Conservation (phyloP, 2,113 vertebrate genomes). For the Alouatta palliata region DNA sequence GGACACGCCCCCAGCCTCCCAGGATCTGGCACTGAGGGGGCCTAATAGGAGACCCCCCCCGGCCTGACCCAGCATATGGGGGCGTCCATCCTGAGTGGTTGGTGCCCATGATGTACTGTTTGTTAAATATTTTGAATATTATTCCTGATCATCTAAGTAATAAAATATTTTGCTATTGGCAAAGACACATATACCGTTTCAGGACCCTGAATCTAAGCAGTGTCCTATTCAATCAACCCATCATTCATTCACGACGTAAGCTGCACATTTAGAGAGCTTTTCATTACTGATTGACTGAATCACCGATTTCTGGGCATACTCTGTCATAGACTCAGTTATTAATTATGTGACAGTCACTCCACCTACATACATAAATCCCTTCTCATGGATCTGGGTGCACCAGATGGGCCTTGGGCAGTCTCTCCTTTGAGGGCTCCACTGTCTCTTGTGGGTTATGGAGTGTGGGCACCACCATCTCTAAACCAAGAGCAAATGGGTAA, state of each 20-base stretch:
- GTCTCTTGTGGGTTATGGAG: background rate
- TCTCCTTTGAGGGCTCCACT: background rate
- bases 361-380: background rate
- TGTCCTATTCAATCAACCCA: background rate
- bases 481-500: background rate
- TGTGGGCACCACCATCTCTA: background rate
- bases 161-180: background rate
- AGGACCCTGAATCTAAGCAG: background rate
- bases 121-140: constrained; percentile 21
- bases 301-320: background rate
- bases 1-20: fast-evolving
- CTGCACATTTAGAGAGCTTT: background rate
- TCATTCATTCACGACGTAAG: background rate
- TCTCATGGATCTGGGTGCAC: background rate
- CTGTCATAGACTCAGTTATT: background rate
- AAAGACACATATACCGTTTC: background rate
- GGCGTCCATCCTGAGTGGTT: background rate
- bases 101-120: background rate
- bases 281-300: background rate
- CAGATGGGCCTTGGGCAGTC: background rate
- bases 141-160: background rate
- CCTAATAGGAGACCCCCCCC: too few species aligned
- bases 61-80: background rate
- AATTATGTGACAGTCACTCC: background rate
- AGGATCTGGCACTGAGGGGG: background rate